A percentile compares a stretch with the other conserved stretches of the same genome.
These are phyloP conservation scores for Peromyscus polionotus DNA, from an alignment of 2,113 vertebrate species.

Conservation along the genomic window DNA sequence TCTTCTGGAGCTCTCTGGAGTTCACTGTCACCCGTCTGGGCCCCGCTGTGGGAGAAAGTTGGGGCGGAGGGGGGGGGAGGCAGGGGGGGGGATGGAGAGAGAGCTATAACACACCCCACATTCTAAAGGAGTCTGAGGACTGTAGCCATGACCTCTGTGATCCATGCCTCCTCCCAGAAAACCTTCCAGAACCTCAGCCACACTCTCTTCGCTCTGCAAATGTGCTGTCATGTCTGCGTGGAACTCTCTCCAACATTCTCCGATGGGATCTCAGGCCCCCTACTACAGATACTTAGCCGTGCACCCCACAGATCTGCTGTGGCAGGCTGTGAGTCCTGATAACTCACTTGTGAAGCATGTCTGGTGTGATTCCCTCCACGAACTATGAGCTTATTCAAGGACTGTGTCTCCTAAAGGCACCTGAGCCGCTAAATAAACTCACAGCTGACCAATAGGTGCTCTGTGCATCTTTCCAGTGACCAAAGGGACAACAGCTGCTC, in stretches of 20 bases:
- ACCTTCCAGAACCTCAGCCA: background rate
- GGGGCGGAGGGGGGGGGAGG: background rate
- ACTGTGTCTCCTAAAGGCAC: background rate
- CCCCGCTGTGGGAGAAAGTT: accelerated
- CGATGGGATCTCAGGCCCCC: background rate
- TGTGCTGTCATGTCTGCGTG: accelerated
- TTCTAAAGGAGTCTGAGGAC: background rate
- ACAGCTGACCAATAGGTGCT: background rate
- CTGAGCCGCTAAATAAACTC: background rate
- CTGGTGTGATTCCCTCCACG: background rate
- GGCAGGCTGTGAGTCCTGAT: background rate
- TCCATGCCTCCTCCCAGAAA: accelerated
- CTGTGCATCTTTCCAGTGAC: background rate
- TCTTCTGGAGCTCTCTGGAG: accelerated
- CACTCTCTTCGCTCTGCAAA: accelerated
- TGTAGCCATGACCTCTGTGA: background rate
- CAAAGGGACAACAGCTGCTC: background rate
- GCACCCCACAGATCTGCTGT: background rate
- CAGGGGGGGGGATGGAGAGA: background rate
- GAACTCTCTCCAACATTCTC: background rate
- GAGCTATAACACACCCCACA: background rate
- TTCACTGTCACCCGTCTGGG: background rate
- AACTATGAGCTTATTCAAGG: background rate
- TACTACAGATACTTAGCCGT: background rate
- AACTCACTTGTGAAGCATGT: background rate